phyloP scores from a whole-genome alignment of 2,113 vertebrate species.

The Plotosus lineatus region DNA sequence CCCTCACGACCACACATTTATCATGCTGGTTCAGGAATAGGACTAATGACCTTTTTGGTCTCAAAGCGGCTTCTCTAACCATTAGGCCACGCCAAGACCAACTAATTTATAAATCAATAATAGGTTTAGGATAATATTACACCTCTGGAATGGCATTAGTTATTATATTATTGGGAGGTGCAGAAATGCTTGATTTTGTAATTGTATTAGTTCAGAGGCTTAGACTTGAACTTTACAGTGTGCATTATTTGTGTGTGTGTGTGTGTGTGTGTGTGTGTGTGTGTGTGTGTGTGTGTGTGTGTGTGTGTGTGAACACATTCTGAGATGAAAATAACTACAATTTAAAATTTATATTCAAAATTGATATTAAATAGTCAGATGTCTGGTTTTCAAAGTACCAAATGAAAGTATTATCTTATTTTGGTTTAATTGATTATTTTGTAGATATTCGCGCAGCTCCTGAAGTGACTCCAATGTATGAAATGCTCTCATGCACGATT shows the following conservation, averaged over 20 bases:
- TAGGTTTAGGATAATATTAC: neutral
- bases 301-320: no score
- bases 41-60: no score
- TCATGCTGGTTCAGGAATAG: no score
- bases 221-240: neutral
- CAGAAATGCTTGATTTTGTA: neutral
- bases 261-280: no score
- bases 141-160: neutral
- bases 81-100: no score
- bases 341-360: neutral
- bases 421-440: no score
- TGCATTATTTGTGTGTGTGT: neutral
- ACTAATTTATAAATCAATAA: neutral
- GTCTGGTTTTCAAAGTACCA: neutral
- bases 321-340: neutral
- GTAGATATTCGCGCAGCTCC: neutral
- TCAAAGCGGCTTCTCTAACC: no score
- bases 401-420: neutral
- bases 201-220: neutral
- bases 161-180: no score
- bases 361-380: neutral
- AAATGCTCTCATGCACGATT: no score
- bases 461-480: no score
- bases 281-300: no score
- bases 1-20: no score